Conservation (phyloP, 1,140 invertebrate species). For the Macrocentrus cingulum region DNA sequence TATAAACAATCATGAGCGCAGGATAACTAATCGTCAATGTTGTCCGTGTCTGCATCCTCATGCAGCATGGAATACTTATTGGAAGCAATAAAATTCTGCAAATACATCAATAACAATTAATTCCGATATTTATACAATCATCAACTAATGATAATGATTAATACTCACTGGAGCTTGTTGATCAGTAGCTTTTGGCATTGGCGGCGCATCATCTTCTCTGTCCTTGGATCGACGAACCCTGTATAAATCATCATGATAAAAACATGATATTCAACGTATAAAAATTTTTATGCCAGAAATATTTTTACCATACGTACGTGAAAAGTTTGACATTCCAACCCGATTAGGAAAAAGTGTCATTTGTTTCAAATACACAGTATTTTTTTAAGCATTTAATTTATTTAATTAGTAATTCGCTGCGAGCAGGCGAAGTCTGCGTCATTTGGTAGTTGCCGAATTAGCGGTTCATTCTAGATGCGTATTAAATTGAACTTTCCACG, state of each 20-base stretch:
- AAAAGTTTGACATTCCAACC: too few species aligned
- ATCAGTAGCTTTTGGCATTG: slow-evolving; percentile 65
- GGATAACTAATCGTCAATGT: slow-evolving; percentile 47
- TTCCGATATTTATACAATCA: slow-evolving; percentile 4
- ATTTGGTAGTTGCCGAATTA: too few species aligned
- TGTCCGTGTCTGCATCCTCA: slow-evolving; percentile 54
- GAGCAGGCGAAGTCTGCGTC: too few species aligned
- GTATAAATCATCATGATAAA: neutral
- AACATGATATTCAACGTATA: neutral
- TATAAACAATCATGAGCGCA: slow-evolving; percentile 37
- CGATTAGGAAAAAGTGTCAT: too few species aligned
- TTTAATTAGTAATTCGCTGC: too few species aligned
- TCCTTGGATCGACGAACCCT: slow-evolving; percentile 47
- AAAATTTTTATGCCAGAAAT: neutral
- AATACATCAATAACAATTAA: slow-evolving; percentile 26
- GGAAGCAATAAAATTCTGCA: slow-evolving; percentile 66
- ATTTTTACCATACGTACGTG: too few species aligned
- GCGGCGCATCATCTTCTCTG: slow-evolving; percentile 40
- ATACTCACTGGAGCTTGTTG: slow-evolving; percentile 64
- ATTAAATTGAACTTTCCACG: too few species aligned
- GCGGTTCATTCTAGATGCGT: too few species aligned
- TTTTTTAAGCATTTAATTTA: too few species aligned
- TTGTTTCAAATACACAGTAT: too few species aligned
- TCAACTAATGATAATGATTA: too few species aligned
- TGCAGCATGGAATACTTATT: slow-evolving; percentile 62